phyloP scores from a whole-genome alignment of 2,113 vertebrate genomes.

The Beaufortia kweichowensis region DNA sequence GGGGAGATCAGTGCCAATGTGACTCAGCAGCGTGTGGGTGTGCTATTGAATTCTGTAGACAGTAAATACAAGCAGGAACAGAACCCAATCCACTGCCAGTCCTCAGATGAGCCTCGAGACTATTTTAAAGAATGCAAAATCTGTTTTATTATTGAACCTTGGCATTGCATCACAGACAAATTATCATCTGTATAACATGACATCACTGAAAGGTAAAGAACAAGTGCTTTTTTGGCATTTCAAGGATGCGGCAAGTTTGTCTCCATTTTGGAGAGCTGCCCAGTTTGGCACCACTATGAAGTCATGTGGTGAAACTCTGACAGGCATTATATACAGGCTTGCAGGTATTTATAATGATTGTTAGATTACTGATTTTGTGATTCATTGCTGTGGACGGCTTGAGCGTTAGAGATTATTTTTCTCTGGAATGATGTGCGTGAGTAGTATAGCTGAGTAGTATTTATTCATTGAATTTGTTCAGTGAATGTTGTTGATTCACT shows the following conservation, averaged over 20 bases:
- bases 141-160: conserved; percentile 24
- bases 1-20: conserved; percentile 28
- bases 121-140: conserved; percentile 12
- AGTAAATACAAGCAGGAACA: conserved; percentile 41
- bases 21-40: conserved; percentile 50
- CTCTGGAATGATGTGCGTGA: background rate
- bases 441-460: background rate
- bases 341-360: background rate
- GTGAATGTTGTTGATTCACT: background rate
- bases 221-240: background rate
- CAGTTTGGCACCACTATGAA: conserved; percentile 1
- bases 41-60: conserved; percentile 46
- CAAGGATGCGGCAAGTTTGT: conserved; percentile 7
- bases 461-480: background rate
- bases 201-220: conserved; percentile 10
- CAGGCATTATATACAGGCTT: conserved; percentile 15
- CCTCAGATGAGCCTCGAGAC: conserved; percentile 24
- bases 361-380: background rate
- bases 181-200: background rate
- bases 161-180: conserved; percentile 27
- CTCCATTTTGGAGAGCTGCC: background rate
- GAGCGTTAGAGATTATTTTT: background rate
- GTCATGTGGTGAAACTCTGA: conserved; percentile 16
- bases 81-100: conserved; percentile 35
- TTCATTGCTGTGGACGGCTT: background rate